Evolutionary conservation across 2,797 vertebrate genomes (phyloP), one percentile per base, ranked within the genome.

Genomic region (Cossypha caffra): DNA sequence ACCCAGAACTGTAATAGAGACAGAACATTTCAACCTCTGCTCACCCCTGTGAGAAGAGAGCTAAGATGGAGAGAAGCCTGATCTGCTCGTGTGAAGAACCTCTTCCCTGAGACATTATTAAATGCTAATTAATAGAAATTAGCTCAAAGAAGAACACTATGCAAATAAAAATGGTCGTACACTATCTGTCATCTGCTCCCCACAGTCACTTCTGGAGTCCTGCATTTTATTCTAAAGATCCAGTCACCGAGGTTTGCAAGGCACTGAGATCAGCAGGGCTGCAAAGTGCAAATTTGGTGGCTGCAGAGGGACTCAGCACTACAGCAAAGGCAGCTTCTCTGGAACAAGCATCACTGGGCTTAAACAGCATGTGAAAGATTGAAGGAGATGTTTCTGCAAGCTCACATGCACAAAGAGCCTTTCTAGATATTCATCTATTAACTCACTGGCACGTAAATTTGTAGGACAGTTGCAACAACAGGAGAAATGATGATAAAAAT

Each of bases 361-460:
- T 55, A 64, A 91, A 87, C 37, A 43, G 54, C 57, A 64, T 1
- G 4, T 28, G 58, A 57, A 93, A 81, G 62, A 88, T 6, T 38
- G 54, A 86, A 72, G 61, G 61, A 92, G 57, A 58, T n/a, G 54
- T 33, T 81, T 84, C 75, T 88, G 86, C 47, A 73, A 72, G 66
- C 66, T 80, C 50, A 54, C 40, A 20, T 50, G 57, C 75, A 71
- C 54, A 43, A 74, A 80, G 63, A 64, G 25, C 24, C 43, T 57
- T 87, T 85, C 84, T 64, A 93, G 88, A 92, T 90, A 97, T 3
- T 50, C 48, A 92, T 88, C 92, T 94, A 6, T 91, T 92, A 92
- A 76, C 71, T 93, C 89, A 63, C 9, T 43, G 54, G 78, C 57
- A 89, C 59, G 78, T 58, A 75, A 83, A 91, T 93, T 74, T 57